Percentiles rank a stretch among this genome's conserved stretches.
Evolutionary conservation across 2,113 vertebrate species (phyloP).

Genomic region (Salvelinus sp.): DNA sequence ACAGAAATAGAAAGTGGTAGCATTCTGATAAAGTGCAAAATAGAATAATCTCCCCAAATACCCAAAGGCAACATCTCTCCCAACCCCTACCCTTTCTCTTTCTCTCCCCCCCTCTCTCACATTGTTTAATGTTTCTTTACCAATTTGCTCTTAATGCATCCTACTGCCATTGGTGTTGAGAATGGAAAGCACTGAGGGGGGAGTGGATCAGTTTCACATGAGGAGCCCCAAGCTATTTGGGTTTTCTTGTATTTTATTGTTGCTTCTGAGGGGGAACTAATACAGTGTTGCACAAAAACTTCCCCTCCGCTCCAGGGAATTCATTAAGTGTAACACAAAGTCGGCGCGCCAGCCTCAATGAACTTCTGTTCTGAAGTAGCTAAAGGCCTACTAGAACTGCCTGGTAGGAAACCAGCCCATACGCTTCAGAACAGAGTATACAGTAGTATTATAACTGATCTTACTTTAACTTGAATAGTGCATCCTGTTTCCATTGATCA

Average conservation of each 20-base stretch:
- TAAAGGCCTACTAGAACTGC: conserved; percentile 52
- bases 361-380: conserved; percentile 36
- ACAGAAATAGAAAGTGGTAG: background rate
- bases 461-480: conserved; percentile 43
- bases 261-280: conserved; percentile 70
- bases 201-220: conserved; percentile 75
- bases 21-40: conserved; percentile 3
- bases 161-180: conserved; percentile 57
- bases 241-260: conserved; percentile 75
- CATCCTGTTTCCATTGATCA: too few species aligned
- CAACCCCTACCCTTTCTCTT: conserved; percentile 30
- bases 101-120: conserved; percentile 34
- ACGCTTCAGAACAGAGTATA: conserved; percentile 37
- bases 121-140: conserved; percentile 67
- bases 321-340: conserved; percentile 72
- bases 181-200: conserved; percentile 56
- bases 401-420: conserved; percentile 40
- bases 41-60: conserved; percentile 6
- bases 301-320: conserved; percentile 65
- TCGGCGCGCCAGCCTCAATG: conserved; percentile 47
- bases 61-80: conserved; percentile 47
- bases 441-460: conserved; percentile 52
- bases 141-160: conserved; percentile 70
- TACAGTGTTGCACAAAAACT: conserved; percentile 73
- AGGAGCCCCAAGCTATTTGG: conserved; percentile 73